phyloP scores from a whole-genome alignment of 2,888 invertebrate species.

The Acrobasis consociella region DNA sequence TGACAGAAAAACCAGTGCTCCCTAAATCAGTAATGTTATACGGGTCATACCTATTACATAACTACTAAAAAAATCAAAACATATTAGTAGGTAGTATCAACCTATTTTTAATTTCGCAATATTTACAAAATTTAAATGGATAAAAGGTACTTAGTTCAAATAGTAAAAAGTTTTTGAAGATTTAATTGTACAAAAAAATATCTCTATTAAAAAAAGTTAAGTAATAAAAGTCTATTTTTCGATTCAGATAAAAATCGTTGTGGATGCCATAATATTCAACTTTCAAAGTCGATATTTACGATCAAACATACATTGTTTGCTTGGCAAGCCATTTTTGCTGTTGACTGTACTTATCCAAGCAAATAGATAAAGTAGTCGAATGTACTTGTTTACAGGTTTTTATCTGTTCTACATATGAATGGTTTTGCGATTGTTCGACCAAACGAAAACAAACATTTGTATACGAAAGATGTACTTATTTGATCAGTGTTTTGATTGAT shows the following conservation, averaged over 20 bases:
- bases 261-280: not conserved
- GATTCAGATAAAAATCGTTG: not conserved
- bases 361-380: not conserved
- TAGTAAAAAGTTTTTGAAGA: too few species aligned
- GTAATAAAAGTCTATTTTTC: too few species aligned
- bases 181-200: too few species aligned
- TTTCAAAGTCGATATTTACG: not conserved
- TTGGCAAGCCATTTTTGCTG: not conserved
- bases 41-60: too few species aligned
- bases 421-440: not conserved
- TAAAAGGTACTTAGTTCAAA: too few species aligned
- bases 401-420: slow-evolving; percentile 7
- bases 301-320: not conserved
- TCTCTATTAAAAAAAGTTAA: too few species aligned
- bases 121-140: too few species aligned
- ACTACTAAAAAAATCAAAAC: too few species aligned
- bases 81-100: too few species aligned
- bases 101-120: too few species aligned
- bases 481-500: slow-evolving; percentile 12
- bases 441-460: slow-evolving; percentile 6
- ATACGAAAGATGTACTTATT: slow-evolving; percentile 13
- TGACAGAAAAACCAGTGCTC: too few species aligned
- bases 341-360: slow-evolving; percentile 1
- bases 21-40: too few species aligned
- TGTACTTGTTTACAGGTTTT: not conserved